Base-by-base conservation (phyloP, 2,888 invertebrate genomes). In the Andrena haemorrhoa region DNA sequence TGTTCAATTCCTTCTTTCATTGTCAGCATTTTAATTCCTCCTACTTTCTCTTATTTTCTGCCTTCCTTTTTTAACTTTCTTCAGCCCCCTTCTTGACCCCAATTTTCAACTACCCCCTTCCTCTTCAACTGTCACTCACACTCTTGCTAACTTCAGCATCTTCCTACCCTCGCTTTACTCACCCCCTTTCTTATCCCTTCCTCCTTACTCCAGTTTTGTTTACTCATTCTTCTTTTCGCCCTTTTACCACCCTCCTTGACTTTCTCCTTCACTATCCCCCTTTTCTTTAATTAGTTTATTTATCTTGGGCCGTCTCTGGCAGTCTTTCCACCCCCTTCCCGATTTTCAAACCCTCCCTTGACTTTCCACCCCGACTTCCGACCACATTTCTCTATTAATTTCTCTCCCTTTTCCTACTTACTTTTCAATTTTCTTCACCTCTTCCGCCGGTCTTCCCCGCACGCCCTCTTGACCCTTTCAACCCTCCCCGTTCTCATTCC, bases 111-210 rank as follows among this genome's bases (percentile, higher is more conserved):
- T 33, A 10, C 23, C 10, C 16, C 41, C 8, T 63, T 29, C 16
- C 41, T 60, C 49, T 23, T 63, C 49, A 51, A n/a, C 63, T 72
- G 63, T 33, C 49, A 16, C 33, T 33, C 8, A 16, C n/a, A 23
- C 20, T 16, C 70, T 16, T 31, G 29, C 29, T 29, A 31, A 71
- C 31, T 31, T 41, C 41, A 41, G 41, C 41, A 41, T 41, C 31
- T 10, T 49, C 20, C 51, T n/a, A 16, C 61, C 41, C 20, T 63
- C 31, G 20, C 20, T 20, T 63, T 51, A 8, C 10, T 29, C 26
- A 35, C 4, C n/a, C 20, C 2, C 10, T 33, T 10, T n/a, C 16
- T 23, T 31, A 1, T 23, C n/a, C n/a, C 20, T 26, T 26, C 20
- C 23, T 2, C n/a, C 7, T 49, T 29, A 41, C 16, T 8, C 47